Evolutionary conservation across 2,797 vertebrate genomes (phyloP).

Genomic region (Phylloscopus collybita): DNA sequence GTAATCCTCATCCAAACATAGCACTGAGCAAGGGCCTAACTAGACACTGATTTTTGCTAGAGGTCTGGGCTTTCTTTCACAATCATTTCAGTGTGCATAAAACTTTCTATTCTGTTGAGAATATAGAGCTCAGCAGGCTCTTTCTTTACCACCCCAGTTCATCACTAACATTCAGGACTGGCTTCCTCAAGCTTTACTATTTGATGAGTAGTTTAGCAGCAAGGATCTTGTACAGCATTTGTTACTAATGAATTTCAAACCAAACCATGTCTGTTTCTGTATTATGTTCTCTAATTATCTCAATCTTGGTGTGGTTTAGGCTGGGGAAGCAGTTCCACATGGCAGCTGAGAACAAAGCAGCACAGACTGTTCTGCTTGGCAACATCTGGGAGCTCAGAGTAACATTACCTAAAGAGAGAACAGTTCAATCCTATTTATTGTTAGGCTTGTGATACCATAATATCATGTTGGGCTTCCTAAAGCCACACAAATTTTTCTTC

Average conservation of each 20-base stretch:
- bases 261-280: not conserved
- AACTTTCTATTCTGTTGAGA: not conserved
- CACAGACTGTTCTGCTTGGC: not conserved
- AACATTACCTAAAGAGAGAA: not conserved
- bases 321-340: not conserved
- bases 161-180: not conserved
- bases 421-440: not conserved
- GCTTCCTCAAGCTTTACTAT: not conserved
- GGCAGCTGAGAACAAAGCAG: not conserved
- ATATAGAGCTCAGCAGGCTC: not conserved
- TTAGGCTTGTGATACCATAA: not conserved
- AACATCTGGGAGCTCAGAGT: not conserved
- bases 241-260: not conserved
- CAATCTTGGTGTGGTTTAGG: not conserved
- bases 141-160: not conserved
- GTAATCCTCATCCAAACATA: not conserved
- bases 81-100: not conserved
- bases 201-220: not conserved
- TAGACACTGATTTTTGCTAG: not conserved
- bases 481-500: not conserved
- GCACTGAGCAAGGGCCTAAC: not conserved
- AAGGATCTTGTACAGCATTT: constrained; percentile 15
- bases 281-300: constrained; percentile 2
- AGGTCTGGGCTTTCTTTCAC: not conserved
- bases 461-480: not conserved